phyloP scores from a whole-genome alignment of 1,140 invertebrate species.

The Agraylea sexmaculata region DNA sequence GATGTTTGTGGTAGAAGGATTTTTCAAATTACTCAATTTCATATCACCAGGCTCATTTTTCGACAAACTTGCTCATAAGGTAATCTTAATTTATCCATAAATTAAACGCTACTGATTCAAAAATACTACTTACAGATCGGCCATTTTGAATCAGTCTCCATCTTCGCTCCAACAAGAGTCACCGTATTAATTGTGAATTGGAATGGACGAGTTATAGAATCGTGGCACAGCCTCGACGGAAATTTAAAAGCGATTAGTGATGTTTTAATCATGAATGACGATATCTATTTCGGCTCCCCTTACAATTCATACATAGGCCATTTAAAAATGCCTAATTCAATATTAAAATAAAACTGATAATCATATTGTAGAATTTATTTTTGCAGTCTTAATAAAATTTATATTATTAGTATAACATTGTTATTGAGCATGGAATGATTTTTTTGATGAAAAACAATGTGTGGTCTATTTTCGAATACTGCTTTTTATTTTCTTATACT shows the following conservation, averaged over 20 bases:
- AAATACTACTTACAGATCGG: constrained; percentile 38
- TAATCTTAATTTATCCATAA: constrained; percentile 2
- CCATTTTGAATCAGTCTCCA: constrained; percentile 26
- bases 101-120: too few relatives aligned
- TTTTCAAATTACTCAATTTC: constrained; percentile 42
- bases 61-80: constrained; percentile 12
- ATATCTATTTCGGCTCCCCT: constrained; percentile 45
- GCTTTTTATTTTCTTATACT: too few relatives aligned
- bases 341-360: too few relatives aligned
- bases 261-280: constrained; percentile 36
- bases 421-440: too few relatives aligned
- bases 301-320: constrained; percentile 45
- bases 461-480: too few relatives aligned
- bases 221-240: constrained; percentile 40
- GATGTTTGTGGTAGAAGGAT: constrained; percentile 39
- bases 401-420: too few relatives aligned
- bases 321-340: constrained; percentile 39
- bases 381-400: too few relatives aligned
- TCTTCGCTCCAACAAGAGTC: constrained; percentile 29
- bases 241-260: constrained; percentile 37
- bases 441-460: too few relatives aligned
- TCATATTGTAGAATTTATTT: too few relatives aligned
- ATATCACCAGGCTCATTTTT: constrained; percentile 35
- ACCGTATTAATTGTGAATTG: constrained; percentile 47
- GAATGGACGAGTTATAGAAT: constrained; percentile 51